phyloP scores from a whole-genome alignment of 2,888 invertebrate species.

The Cloeon dipterum region DNA sequence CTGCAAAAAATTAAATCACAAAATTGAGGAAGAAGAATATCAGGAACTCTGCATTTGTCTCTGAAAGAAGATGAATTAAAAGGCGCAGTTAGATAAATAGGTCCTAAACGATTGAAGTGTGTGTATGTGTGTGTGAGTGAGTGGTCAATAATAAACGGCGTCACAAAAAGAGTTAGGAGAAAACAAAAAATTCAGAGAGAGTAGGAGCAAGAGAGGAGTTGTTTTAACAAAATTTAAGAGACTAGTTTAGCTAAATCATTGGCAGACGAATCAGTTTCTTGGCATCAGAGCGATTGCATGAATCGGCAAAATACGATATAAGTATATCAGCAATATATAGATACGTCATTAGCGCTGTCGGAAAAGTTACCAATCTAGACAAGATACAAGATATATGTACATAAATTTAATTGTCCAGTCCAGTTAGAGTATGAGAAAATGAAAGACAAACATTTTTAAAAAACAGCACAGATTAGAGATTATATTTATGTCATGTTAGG shows the following conservation, averaged over 20 bases:
- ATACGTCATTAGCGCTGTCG: neutral
- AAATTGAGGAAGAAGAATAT: too few relatives aligned
- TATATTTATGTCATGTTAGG: neutral
- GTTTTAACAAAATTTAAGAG: too few relatives aligned
- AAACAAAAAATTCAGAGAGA: slow-evolving; percentile 3
- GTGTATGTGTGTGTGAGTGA: too few relatives aligned
- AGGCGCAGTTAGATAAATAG: neutral
- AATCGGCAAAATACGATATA: slow-evolving; percentile 1
- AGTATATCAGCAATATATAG: slow-evolving; percentile 1
- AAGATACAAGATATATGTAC: neutral
- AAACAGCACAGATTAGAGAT: neutral
- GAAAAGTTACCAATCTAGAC: neutral
- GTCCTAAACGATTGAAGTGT: neutral
- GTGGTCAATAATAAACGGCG: too few relatives aligned
- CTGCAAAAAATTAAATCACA: slow-evolving; percentile 2
- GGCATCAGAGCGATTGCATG: too few relatives aligned
- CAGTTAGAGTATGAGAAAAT: neutral
- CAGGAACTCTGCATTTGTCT: slow-evolving; percentile 1
- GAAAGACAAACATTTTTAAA: too few relatives aligned
- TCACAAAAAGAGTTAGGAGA: neutral
- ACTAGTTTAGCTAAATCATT: too few relatives aligned
- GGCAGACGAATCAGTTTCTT: too few relatives aligned
- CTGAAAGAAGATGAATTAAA: slow-evolving; percentile 1
- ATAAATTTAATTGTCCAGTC: slow-evolving; percentile 1
- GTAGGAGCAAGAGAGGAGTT: slow-evolving; percentile 1